These are phyloP conservation scores for Steinernema scapterisci DNA, from an alignment of 2,888 invertebrate genomes.

Conservation along the genomic window DNA sequence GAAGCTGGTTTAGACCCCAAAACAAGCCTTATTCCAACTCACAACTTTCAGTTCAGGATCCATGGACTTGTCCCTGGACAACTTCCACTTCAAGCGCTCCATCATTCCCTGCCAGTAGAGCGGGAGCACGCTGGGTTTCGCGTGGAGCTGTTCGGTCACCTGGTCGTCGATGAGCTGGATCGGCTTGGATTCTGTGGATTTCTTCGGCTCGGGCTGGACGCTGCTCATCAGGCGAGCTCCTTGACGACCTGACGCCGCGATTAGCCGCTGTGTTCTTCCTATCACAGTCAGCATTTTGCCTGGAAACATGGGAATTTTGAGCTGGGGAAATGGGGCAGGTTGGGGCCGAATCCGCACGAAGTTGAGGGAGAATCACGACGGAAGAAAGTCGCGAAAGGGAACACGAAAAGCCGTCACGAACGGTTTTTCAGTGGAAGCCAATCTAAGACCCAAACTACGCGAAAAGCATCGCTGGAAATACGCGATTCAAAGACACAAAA, in stretches of 20 bases:
- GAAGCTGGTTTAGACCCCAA: conserved; percentile 28
- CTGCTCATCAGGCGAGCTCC: background rate
- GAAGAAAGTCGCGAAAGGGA: too few relatives aligned
- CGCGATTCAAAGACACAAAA: too few relatives aligned
- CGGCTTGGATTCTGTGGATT: background rate
- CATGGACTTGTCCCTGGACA: conserved; percentile 43
- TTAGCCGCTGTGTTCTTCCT: conserved; percentile 6
- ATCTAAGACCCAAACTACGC: too few relatives aligned
- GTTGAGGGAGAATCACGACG: too few relatives aligned
- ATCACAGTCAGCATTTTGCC: background rate
- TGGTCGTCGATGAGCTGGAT: conserved; percentile 6
- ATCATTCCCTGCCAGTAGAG: conserved; percentile 35
- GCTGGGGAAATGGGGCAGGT: too few relatives aligned
- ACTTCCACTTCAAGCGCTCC: conserved; percentile 44
- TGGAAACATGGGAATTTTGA: too few relatives aligned
- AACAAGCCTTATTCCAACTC: conserved; percentile 6
- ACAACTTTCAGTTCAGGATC: conserved; percentile 48
- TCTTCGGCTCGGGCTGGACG: background rate
- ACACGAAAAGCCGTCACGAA: too few relatives aligned
- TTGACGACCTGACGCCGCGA: background rate
- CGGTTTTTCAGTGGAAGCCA: too few relatives aligned
- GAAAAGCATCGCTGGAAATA: too few relatives aligned
- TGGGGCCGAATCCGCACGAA: too few relatives aligned
- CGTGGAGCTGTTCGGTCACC: too few relatives aligned
- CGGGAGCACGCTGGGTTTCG: background rate